Evolutionary conservation across 1,140 invertebrate species (phyloP).

Genomic region (Zaprionus davidi): DNA sequence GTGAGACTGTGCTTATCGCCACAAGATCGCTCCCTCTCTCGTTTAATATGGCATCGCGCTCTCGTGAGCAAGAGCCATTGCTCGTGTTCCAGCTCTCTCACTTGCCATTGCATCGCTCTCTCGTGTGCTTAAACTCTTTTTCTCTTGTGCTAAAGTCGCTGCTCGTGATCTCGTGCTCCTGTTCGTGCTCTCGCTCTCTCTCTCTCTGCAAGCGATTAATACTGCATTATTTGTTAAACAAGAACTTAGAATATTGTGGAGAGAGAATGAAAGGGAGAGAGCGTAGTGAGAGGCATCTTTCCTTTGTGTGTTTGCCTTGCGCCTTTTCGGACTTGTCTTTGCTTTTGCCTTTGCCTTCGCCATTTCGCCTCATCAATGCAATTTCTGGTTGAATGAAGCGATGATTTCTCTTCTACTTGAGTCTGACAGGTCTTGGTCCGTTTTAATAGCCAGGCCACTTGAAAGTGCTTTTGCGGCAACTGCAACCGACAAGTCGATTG

Average conservation of each 20-base stretch:
- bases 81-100: too few species aligned
- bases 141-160: too few species aligned
- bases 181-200: neutral
- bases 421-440: constrained; percentile 62
- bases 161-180: neutral
- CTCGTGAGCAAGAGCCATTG: too few species aligned
- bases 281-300: neutral
- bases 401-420: constrained; percentile 62
- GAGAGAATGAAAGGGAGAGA: neutral
- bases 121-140: neutral
- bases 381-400: constrained; percentile 51
- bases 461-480: constrained; percentile 39
- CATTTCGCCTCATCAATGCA: constrained; percentile 42
- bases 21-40: neutral
- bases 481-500: constrained; percentile 68
- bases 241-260: neutral
- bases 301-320: neutral
- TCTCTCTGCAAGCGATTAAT: neutral
- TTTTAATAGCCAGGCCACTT: constrained; percentile 64
- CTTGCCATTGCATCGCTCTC: too few species aligned
- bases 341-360: neutral
- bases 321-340: constrained; percentile 5
- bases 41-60: neutral
- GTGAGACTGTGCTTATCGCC: neutral
- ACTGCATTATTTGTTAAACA: constrained; percentile 3